These are phyloP conservation scores for Patiria miniata DNA, from an alignment of 35 echinoderm and acorn worm species.

Conservation along the genomic window DNA sequence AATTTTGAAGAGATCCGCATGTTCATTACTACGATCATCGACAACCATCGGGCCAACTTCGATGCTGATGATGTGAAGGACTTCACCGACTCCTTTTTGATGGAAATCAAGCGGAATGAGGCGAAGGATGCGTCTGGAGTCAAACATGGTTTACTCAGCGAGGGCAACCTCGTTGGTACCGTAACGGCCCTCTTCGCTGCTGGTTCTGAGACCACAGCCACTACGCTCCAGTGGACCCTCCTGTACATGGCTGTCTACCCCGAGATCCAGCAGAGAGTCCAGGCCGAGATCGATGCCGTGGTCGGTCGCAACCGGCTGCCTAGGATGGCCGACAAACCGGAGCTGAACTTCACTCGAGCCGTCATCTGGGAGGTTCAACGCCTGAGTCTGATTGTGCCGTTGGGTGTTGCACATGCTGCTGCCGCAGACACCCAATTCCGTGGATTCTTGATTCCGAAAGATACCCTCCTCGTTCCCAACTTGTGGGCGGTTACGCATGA, in stretches of 20 bases:
- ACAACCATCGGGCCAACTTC: constrained; percentile 48
- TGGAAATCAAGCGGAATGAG: constrained; percentile 29
- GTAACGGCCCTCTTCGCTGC: constrained; percentile 65
- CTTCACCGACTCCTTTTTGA: constrained; percentile 68
- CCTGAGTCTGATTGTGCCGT: constrained; percentile 38
- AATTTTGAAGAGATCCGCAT: not conserved
- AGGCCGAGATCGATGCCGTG: constrained; percentile 56
- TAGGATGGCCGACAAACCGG: constrained; percentile 29
- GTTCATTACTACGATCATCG: constrained; percentile 38
- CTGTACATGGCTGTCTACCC: constrained; percentile 82
- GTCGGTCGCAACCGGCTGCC: constrained; percentile 77
- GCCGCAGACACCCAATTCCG: constrained; percentile 39
- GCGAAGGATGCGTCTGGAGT: not conserved
- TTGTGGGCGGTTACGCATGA: constrained; percentile 47
- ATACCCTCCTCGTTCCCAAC: constrained; percentile 61
- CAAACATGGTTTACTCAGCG: constrained; percentile 23
- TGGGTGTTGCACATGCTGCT: constrained; percentile 59
- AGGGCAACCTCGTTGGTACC: constrained; percentile 40
- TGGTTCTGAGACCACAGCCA: constrained; percentile 67
- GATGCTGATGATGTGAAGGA: constrained; percentile 57
- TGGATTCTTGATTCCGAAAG: constrained; percentile 70
- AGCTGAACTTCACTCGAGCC: constrained; percentile 63
- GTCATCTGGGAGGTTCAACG: constrained; percentile 69
- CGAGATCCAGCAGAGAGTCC: constrained; percentile 64
- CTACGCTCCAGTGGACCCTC: constrained; percentile 65